phyloP scores from a whole-genome alignment of 2,888 invertebrate genomes.

The Artemia sinica region DNA sequence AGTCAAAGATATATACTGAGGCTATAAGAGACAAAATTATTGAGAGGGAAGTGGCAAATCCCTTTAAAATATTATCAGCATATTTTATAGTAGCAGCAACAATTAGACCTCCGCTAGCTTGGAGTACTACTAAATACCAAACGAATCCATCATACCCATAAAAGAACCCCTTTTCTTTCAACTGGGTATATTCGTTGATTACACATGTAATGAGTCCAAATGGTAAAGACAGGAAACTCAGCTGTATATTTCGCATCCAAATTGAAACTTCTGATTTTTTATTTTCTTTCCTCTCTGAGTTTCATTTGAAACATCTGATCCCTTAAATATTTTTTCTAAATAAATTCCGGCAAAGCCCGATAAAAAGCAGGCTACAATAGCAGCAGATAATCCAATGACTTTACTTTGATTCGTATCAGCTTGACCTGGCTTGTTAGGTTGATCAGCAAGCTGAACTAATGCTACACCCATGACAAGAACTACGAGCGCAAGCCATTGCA shows the following conservation, averaged over 20 bases:
- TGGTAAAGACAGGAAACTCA: constrained; percentile 77
- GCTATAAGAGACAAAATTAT: constrained; percentile 86
- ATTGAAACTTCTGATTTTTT: constrained; percentile 48
- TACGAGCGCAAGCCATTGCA: constrained; percentile 73
- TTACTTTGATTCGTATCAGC: constrained; percentile 42
- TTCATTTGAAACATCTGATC: too few relatives aligned
- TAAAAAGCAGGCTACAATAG: constrained; percentile 66
- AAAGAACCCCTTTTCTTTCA: constrained; percentile 56
- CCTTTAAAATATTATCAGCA: constrained; percentile 93
- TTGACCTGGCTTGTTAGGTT: constrained; percentile 27
- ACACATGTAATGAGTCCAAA: constrained; percentile 66
- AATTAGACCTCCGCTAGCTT: constrained; percentile 86
- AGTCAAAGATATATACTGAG: constrained; percentile 80
- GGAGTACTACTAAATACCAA: constrained; percentile 57
- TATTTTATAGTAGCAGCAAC: constrained; percentile 98
- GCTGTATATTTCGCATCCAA: constrained; percentile 96
- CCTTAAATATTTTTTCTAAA: constrained; percentile 91
- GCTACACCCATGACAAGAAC: constrained; percentile 53
- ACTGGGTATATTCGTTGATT: constrained; percentile 43
- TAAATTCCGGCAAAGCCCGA: constrained; percentile 97
- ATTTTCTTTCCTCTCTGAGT: too few relatives aligned
- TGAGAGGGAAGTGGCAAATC: constrained; percentile 91
- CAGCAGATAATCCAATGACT: constrained; percentile 59
- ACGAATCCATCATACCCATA: constrained; percentile 44
- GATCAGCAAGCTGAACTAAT: constrained; percentile 55